Evolutionary conservation across 1,140 invertebrate species (phyloP), one percentile per base, ranked within the genome.

Genomic region (Polyergus mexicanus): DNA sequence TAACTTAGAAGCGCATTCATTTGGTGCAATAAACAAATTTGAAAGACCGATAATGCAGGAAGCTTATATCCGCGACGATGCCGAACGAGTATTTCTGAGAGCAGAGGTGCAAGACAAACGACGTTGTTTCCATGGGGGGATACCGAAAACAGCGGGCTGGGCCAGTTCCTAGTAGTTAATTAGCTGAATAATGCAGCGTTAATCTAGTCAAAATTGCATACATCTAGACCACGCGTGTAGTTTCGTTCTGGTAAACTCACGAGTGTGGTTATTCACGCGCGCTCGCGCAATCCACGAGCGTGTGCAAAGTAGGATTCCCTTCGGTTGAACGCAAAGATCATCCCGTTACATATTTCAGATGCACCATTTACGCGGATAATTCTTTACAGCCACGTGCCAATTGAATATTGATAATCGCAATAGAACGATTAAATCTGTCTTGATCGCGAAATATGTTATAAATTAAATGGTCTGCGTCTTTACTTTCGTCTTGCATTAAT

Each of bases 171-270:
- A 86, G 87, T 84, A 90, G 92, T 93, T 94, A 94, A 94, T 94
- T 94, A 94, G 89, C 93, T 94, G 91, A 94, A 94, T 94, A 94
- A 94, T 94, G 92, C 92, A 94, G 88, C 88, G 89, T 92, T 94
- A 94, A 94, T 94, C 93, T 93, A 92, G 92, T 94, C 89, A 93
- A 94, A 94, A 93, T 94, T 94, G 93, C 92, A 94, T 94, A 91
- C 86, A 92, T 90, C 87, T 86, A 76, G 86, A 93, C 91, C 91
- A 85, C 89, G 84, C 91, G 60, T 86, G 88, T 92, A 92, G 91
- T 90, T 92, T 91, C 90, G 89, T 92, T 91, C 91, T 86, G 71
- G 85, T 75, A 87, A 90, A 92, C 91, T 92, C 87, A 89, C 77
- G 85, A 78, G 80, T 63, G 71, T 56, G 75, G 85, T 66, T 63